A percentile compares a stretch with the other conserved stretches of the same genome.
Conservation (phyloP, 2,113 vertebrate genomes). For the Puffinus mauretanicus region DNA sequence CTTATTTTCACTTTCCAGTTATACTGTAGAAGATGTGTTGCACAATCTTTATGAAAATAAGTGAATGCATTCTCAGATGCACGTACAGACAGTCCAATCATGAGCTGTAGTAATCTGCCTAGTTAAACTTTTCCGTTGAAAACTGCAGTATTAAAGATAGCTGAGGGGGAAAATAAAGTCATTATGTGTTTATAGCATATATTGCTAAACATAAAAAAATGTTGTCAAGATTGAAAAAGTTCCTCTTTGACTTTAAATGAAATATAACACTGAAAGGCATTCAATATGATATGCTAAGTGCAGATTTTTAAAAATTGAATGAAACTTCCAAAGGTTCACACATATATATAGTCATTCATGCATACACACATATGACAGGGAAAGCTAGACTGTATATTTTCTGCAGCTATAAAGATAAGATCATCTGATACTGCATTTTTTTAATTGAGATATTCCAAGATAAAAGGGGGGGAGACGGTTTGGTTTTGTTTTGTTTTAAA, state of each 20-base stretch:
- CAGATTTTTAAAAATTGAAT: background rate
- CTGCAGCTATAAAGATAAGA: background rate
- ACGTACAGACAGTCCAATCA: background rate
- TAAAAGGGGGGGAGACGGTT: background rate
- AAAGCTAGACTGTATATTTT: background rate
- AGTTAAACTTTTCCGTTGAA: background rate
- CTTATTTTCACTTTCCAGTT: background rate
- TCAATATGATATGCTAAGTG: background rate
- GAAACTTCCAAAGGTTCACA: background rate
- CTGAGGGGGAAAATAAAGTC: background rate
- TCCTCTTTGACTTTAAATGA: background rate
- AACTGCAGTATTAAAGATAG: background rate
- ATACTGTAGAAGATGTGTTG: background rate
- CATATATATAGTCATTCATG: background rate
- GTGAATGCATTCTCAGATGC: background rate
- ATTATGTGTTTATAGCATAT: background rate
- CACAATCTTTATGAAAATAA: background rate
- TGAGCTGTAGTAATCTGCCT: background rate
- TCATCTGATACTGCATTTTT: fast-evolving
- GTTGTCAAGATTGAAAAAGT: background rate
- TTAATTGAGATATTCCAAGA: background rate
- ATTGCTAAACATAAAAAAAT: background rate
- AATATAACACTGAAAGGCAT: background rate
- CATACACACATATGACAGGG: fast-evolving
- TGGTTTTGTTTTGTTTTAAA: background rate